Evolutionary conservation across 2,113 vertebrate species (phyloP), one percentile per base, ranked within the genome.

Genomic region (Paradoxurus hermaphroditus): DNA sequence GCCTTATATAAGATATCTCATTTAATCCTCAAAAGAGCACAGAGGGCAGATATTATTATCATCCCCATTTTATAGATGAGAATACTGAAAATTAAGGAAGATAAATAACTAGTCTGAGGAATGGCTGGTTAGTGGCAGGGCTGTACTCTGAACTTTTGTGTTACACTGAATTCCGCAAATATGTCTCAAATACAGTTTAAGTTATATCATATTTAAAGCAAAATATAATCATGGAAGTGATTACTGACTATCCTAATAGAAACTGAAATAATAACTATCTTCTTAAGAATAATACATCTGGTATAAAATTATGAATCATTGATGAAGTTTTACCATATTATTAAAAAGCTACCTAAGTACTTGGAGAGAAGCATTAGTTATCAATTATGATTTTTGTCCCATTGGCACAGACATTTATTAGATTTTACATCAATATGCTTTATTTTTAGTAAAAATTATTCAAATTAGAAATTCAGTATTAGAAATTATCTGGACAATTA

Each of bases 401-500:
- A 53, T 8, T 62, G 70, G n/a, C 34, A 78, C 34, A 91, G 25
- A 72, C 46, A 85, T 59, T 46, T 88, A 93, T 79, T 86, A 68
- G n/a, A 34, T 94, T 88, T 65, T 25, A 46, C 16, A 75, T 62
- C 49, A 21, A 53, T 81, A 46, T 27, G 27, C 36, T 94, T 87
- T 85, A 65, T 19, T 59, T 88, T 93, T 83, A 39, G 9, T 70
- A 12, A 70, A 70, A 70, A 21, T 11, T 23, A 39, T 70, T 36
- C 68, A 70, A 39, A 39, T 70, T 36, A 70, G 9, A 70, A 70
- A 70, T 36, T 62, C 77, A 72, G 31, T 68, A 56, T 49, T 92
- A 68, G 31, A 95, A 84, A 88, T 93, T 70, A 94, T 3, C 39
- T 85, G 21, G 10, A 12, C 96, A 88, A 73, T 79, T 93, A 77